Evolutionary conservation across 2,797 vertebrate species (phyloP).

Genomic region (Pangasius macronema): DNA sequence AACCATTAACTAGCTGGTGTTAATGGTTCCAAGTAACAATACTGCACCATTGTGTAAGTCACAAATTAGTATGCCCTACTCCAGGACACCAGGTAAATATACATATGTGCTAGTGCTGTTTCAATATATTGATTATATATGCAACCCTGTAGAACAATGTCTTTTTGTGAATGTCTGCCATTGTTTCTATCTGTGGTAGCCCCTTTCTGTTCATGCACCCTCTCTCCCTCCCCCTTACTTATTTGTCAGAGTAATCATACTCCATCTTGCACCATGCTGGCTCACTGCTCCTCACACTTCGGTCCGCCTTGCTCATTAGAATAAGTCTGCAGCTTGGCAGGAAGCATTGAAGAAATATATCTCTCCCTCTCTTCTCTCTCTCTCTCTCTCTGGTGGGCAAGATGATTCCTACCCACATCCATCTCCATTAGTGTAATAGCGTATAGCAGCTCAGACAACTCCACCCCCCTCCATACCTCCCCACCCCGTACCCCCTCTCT

Average conservation of each 20-base stretch:
- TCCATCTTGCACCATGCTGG: constrained; percentile 38
- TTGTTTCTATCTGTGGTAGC: neutral
- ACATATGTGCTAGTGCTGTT: constrained; percentile 2
- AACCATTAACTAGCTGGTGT: neutral
- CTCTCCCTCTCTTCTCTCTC: constrained; percentile 4
- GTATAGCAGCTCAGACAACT: constrained; percentile 57
- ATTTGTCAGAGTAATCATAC: constrained; percentile 46
- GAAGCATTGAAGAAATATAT: constrained; percentile 62
- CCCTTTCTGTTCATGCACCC: neutral
- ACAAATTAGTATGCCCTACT: neutral
- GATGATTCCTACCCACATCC: constrained; percentile 73
- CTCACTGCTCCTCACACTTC: constrained; percentile 26
- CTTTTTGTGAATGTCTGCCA: constrained; percentile 11
- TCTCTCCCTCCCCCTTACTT: constrained; percentile 8
- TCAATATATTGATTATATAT: constrained; percentile 10
- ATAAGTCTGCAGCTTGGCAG: constrained; percentile 43
- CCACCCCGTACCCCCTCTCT: constrained; percentile 32
- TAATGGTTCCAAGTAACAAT: constrained; percentile 17
- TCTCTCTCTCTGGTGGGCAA: constrained; percentile 57
- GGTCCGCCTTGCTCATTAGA: constrained; percentile 44
- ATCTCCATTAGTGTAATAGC: constrained; percentile 78
- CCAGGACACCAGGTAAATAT: neutral
- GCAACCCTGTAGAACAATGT: neutral
- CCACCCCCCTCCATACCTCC: constrained; percentile 46
- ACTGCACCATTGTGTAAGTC: neutral